A percentile compares a stretch with the other conserved stretches of the same genome.
These are phyloP conservation scores for Gallirallus australis DNA, from an alignment of 2,797 vertebrate genomes.

Conservation along the genomic window DNA sequence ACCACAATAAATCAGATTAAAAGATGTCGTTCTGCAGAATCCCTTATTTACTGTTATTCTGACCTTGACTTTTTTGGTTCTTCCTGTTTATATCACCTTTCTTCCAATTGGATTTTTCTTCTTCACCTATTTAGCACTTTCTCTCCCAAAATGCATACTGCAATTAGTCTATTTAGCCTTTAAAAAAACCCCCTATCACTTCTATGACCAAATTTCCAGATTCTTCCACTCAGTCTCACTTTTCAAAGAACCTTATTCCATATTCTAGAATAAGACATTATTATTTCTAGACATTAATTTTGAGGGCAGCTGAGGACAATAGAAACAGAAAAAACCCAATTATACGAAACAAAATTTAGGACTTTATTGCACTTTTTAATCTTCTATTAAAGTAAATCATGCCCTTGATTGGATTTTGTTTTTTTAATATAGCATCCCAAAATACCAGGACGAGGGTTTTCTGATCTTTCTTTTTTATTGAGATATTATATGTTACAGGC, in stretches of 20 bases:
- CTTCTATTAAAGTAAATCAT: not conserved
- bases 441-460: not conserved
- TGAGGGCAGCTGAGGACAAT: not conserved
- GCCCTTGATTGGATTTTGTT: not conserved
- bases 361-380: not conserved
- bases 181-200: not conserved
- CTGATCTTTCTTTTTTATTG: not conserved
- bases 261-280: not conserved
- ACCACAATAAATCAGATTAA: not conserved
- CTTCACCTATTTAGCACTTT: not conserved
- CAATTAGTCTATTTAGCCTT: not conserved
- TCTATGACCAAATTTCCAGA: not conserved
- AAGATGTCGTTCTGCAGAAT: not conserved
- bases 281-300: not conserved
- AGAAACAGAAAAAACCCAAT: not conserved
- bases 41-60: not conserved
- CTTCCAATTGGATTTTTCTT: not conserved
- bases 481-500: not conserved
- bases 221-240: not conserved
- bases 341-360: not conserved
- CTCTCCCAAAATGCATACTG: not conserved
- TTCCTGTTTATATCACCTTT: not conserved
- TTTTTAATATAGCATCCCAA: not conserved
- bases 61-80: not conserved
- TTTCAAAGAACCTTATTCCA: not conserved